phyloP scores from a whole-genome alignment of 2,113 vertebrate genomes.

The human (Homo sapiens) region DNA sequence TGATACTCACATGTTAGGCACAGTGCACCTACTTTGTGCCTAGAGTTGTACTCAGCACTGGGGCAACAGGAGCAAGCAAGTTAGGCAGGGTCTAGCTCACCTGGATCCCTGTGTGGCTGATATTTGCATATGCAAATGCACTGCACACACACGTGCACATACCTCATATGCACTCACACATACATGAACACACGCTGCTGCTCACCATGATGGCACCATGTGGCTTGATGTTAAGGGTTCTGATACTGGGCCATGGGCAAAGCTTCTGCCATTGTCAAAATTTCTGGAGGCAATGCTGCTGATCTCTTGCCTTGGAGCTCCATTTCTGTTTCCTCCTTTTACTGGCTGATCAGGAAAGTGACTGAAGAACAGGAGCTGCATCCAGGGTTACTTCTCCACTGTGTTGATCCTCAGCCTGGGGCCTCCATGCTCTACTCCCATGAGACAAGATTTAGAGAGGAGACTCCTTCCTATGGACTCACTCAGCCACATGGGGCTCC shows the following conservation, averaged over 20 bases:
- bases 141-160: neutral
- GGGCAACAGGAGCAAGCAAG: neutral
- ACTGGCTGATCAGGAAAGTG: neutral
- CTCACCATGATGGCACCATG: neutral
- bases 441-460: neutral
- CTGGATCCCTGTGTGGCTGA: fast-evolving
- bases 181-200: too few relatives aligned
- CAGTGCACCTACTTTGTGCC: neutral
- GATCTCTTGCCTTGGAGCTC: neutral
- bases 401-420: fast-evolving
- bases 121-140: neutral
- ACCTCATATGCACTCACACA: neutral
- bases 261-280: neutral
- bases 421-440: neutral
- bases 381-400: neutral
- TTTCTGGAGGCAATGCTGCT: neutral
- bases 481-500: neutral
- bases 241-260: neutral
- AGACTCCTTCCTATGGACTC: neutral
- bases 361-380: neutral
- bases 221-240: neutral
- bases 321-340: neutral
- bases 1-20: neutral
- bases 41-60: neutral
- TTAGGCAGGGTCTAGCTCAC: neutral